Percentiles rank a stretch among this genome's conserved stretches.
These are phyloP conservation scores for Cryptoblepharus egeriae DNA, from an alignment of 2,797 vertebrate genomes.

Conservation along the genomic window DNA sequence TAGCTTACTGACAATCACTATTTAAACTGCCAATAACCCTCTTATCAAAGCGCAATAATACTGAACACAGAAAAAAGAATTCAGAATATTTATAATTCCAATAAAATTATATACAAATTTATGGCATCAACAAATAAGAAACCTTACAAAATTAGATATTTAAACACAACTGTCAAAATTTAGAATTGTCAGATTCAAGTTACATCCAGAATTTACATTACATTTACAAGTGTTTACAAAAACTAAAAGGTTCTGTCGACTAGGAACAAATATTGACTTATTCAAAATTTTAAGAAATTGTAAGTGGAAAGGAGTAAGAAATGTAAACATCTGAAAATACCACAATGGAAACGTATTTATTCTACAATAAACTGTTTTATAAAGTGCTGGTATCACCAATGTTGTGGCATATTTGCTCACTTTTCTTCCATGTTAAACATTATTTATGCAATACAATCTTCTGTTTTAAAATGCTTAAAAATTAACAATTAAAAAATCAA, in stretches of 20 bases:
- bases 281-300: constrained; percentile 56
- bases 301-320: constrained; percentile 61
- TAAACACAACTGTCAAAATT: constrained; percentile 31
- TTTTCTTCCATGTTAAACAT: constrained; percentile 9
- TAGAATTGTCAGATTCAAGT: constrained; percentile 49
- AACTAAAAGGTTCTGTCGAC: constrained; percentile 30
- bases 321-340: constrained; percentile 66
- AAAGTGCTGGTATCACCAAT: constrained; percentile 54
- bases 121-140: constrained; percentile 35
- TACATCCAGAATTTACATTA: constrained; percentile 43
- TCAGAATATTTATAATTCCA: constrained; percentile 36
- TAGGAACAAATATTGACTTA: constrained; percentile 30
- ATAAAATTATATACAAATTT: constrained; percentile 58
- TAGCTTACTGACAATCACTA: constrained; percentile 15
- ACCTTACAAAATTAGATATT: constrained; percentile 59
- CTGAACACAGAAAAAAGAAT: constrained; percentile 27
- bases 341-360: constrained; percentile 50
- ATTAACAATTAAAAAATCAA: constrained; percentile 18
- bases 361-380: constrained; percentile 26
- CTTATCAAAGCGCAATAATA: constrained; percentile 28
- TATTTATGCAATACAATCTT: constrained; percentile 14
- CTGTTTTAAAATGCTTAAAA: not conserved
- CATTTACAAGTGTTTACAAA: constrained; percentile 60
- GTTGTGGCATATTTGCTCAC: constrained; percentile 14
- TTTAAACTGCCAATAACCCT: not conserved